phyloP scores from a whole-genome alignment of 2,888 invertebrate species.

The Drosophila formosana region DNA sequence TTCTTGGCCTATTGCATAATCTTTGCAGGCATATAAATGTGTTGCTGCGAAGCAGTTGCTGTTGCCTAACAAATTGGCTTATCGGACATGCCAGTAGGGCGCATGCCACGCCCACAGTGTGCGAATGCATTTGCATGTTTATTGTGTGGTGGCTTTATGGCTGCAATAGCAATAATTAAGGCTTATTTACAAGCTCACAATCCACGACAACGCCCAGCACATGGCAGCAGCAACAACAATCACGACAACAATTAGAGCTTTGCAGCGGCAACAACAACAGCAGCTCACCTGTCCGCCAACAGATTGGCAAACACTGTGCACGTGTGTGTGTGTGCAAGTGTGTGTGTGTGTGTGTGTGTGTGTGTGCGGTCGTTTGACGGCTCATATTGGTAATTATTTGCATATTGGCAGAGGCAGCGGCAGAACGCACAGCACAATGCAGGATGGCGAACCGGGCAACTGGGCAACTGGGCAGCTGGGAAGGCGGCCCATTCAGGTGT shows the following conservation, averaged over 20 bases:
- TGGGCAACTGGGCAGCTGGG: not conserved
- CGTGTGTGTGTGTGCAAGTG: constrained; percentile 34
- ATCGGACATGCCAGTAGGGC: constrained; percentile 38
- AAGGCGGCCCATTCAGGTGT: constrained; percentile 25
- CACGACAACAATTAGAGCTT: constrained; percentile 34
- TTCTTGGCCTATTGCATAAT: constrained; percentile 1
- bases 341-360: too few relatives aligned
- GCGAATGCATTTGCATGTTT: constrained; percentile 73
- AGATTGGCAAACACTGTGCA: constrained; percentile 61
- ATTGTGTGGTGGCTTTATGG: constrained; percentile 79
- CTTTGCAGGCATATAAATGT: constrained; percentile 4
- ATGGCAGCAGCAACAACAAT: constrained; percentile 21
- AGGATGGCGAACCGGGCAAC: not conserved
- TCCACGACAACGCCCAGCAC: constrained; percentile 50
- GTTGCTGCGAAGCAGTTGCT: not conserved
- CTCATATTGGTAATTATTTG: constrained; percentile 77
- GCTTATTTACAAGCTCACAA: constrained; percentile 78
- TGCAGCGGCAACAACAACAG: constrained; percentile 36
- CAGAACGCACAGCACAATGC: constrained; percentile 22
- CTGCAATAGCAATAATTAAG: constrained; percentile 77
- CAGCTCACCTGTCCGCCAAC: constrained; percentile 59
- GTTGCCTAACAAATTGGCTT: constrained; percentile 57
- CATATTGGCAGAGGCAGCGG: constrained; percentile 53
- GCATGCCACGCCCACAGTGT: constrained; percentile 32
- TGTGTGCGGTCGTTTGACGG: constrained; percentile 61